Evolutionary conservation across 1,140 invertebrate species (phyloP).

Genomic region (Euura saliciscinereae): DNA sequence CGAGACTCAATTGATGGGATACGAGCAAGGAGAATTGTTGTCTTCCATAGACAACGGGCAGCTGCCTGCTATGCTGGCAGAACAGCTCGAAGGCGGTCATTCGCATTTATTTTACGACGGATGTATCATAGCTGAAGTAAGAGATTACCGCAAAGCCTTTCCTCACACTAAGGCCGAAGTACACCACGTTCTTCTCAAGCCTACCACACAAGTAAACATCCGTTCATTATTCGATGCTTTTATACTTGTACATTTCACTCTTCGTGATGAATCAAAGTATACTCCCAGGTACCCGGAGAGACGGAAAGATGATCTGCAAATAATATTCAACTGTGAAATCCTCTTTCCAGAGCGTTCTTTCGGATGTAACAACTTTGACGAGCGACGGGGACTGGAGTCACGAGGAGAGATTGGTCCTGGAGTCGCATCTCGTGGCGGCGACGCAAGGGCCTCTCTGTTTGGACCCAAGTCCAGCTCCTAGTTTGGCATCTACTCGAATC

Average conservation of each 20-base stretch:
- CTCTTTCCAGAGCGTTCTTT: constrained; percentile 70
- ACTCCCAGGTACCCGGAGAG: neutral
- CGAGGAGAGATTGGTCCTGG: constrained; percentile 79
- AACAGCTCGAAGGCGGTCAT: constrained; percentile 80
- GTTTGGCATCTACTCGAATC: constrained; percentile 73
- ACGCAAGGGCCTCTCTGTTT: constrained; percentile 85
- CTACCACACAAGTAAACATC: constrained; percentile 78
- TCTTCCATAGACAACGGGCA: constrained; percentile 85
- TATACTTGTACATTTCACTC: constrained; percentile 8
- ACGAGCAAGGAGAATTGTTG: constrained; percentile 77
- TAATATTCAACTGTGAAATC: constrained; percentile 25
- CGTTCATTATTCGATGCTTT: neutral
- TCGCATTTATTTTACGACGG: constrained; percentile 88
- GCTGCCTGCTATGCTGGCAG: constrained; percentile 83
- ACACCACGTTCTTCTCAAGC: constrained; percentile 86
- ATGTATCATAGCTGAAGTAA: constrained; percentile 89
- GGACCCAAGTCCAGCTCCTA: constrained; percentile 82
- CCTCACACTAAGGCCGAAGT: constrained; percentile 74
- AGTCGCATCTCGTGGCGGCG: constrained; percentile 82
- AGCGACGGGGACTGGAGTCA: constrained; percentile 73
- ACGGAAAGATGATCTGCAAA: too few species aligned
- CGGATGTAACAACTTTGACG: constrained; percentile 74
- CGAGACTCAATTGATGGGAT: constrained; percentile 77
- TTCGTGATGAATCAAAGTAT: neutral
- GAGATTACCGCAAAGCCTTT: constrained; percentile 84